A percentile compares a stretch with the other conserved stretches of the same genome.
These are phyloP conservation scores for Strix uralensis DNA, from an alignment of 2,113 vertebrate species.

Conservation along the genomic window DNA sequence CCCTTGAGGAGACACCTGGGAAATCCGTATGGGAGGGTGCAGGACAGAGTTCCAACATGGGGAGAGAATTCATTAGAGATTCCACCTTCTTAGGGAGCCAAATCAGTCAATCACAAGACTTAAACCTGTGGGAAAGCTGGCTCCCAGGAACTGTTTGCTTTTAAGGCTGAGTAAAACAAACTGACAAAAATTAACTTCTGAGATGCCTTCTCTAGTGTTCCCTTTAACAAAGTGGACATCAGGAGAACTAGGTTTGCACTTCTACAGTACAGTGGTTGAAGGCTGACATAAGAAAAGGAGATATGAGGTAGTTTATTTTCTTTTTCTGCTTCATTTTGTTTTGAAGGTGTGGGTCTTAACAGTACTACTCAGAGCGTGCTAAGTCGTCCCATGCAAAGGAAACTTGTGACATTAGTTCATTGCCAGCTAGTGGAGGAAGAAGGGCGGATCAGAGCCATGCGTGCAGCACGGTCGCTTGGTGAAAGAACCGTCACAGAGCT, in stretches of 20 bases:
- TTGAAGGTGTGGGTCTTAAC: slow-evolving; percentile 91
- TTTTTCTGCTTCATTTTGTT: slow-evolving; percentile 13
- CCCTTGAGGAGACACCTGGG: background rate
- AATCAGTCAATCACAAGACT: background rate
- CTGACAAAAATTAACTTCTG: background rate
- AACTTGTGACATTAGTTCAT: slow-evolving; percentile 95
- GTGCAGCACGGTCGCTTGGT: slow-evolving; percentile 93
- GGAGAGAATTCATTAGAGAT: background rate
- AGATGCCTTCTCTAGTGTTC: background rate
- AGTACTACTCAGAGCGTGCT: slow-evolving; percentile 94
- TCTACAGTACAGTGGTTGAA: background rate
- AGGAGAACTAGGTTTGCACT: background rate
- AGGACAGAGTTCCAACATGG: background rate
- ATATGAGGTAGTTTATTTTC: background rate
- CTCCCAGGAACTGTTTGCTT: background rate
- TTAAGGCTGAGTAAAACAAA: background rate
- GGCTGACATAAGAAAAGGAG: background rate
- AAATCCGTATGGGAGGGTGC: background rate
- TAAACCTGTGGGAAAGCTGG: background rate
- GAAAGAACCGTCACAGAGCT: slow-evolving; percentile 97
- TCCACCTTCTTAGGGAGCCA: background rate
- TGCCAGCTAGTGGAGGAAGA: slow-evolving; percentile 98
- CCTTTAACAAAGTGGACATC: background rate
- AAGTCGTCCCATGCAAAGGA: slow-evolving; percentile 98
- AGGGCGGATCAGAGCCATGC: slow-evolving; percentile 94